phyloP scores from a whole-genome alignment of 2,888 invertebrate species.

The Macropis europaea region DNA sequence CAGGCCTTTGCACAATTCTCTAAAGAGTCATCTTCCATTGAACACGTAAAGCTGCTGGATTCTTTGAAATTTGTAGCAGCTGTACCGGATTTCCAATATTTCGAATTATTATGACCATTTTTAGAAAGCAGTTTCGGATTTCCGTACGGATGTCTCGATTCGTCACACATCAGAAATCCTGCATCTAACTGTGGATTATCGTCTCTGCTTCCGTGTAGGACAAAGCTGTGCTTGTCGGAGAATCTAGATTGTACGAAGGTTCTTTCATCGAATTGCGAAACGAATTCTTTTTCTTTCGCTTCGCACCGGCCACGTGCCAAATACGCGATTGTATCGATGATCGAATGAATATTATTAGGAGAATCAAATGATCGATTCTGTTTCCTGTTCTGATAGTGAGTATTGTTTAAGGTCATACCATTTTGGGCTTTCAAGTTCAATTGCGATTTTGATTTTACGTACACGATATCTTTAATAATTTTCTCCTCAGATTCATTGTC shows the following conservation, averaged over 20 bases:
- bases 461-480: constrained; percentile 20
- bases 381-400: not conserved
- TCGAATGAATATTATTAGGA: not conserved
- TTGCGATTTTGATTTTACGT: constrained; percentile 2
- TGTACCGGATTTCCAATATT: not conserved
- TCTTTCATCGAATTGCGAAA: constrained; percentile 25
- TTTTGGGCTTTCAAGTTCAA: not conserved
- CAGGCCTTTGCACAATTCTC: constrained; percentile 12
- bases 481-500: not conserved
- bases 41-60: not conserved
- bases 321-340: constrained; percentile 41
- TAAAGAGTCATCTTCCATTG: constrained; percentile 48
- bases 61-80: not conserved
- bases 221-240: constrained; percentile 35
- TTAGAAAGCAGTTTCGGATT: not conserved
- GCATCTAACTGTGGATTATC: constrained; percentile 21
- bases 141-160: not conserved
- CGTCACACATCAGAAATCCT: constrained; percentile 27
- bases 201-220: constrained; percentile 44
- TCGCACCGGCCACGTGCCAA: constrained; percentile 37
- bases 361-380: not conserved
- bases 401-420: not conserved
- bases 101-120: not conserved
- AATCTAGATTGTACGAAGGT: not conserved
- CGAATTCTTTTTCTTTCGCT: constrained; percentile 14